Percentiles rank a stretch among this genome's conserved stretches.
Evolutionary conservation across 1,140 invertebrate species (phyloP).

Genomic region (Diorhabda carinulata): DNA sequence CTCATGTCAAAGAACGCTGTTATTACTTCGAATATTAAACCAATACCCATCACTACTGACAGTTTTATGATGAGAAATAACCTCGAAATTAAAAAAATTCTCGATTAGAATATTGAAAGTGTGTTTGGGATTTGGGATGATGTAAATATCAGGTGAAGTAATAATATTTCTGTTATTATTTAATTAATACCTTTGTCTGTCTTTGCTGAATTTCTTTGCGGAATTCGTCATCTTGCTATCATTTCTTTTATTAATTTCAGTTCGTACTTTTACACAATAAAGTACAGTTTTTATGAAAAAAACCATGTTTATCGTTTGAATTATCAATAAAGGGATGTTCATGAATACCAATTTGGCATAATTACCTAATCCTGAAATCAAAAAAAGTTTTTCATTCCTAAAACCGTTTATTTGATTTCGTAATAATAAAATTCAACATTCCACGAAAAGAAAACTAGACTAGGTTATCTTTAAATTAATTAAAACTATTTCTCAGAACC

Average conservation of each 20-base stretch:
- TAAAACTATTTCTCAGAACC: too few species aligned
- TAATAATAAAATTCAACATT: too few species aligned
- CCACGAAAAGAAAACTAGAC: too few species aligned
- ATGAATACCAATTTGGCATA: constrained; percentile 58
- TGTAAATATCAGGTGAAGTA: too few species aligned
- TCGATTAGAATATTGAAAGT: too few species aligned
- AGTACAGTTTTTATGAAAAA: constrained; percentile 65
- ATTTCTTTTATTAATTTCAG: constrained; percentile 59
- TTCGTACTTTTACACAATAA: constrained; percentile 64
- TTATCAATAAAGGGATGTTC: constrained; percentile 58
- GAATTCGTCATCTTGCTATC: constrained; percentile 26
- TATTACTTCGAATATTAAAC: constrained; percentile 29
- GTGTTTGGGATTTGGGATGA: too few species aligned
- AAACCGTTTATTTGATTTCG: too few species aligned
- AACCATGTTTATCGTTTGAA: constrained; percentile 59
- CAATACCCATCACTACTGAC: constrained; percentile 29
- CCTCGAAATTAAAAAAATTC: constrained; percentile 16
- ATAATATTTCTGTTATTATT: too few species aligned
- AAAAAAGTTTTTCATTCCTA: background rate
- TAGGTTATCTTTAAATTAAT: too few species aligned
- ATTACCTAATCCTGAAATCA: constrained; percentile 31
- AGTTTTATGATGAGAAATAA: constrained; percentile 30
- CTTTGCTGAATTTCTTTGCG: constrained; percentile 24
- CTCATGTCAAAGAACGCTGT: constrained; percentile 27
- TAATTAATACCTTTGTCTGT: constrained; percentile 28